Conservation (phyloP, 2,888 invertebrate genomes). For the Entomobrya proxima region DNA sequence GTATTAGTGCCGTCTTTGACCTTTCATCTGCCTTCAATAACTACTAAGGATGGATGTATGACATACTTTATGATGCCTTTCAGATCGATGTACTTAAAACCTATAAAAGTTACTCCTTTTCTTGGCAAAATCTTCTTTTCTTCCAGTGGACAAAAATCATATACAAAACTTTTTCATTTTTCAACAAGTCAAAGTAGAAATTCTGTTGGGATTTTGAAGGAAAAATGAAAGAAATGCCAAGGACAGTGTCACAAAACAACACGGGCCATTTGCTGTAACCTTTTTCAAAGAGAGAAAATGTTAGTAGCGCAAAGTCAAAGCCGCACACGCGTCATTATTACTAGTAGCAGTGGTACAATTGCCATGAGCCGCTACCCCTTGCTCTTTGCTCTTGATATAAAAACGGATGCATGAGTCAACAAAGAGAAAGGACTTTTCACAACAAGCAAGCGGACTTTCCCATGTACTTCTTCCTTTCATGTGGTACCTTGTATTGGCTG, state of each 20-base stretch:
- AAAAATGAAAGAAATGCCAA: slow-evolving; percentile 60
- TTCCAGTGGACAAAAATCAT: slow-evolving; percentile 50
- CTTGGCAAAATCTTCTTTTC: not conserved
- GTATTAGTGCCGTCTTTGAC: too few species aligned
- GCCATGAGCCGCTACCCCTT: not conserved
- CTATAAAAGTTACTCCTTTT: too few species aligned
- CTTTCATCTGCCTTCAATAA: too few species aligned
- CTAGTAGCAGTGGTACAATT: not conserved
- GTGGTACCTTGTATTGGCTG: not conserved
- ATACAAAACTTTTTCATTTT: slow-evolving; percentile 48
- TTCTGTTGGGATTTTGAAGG: not conserved
- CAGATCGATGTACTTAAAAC: too few species aligned
- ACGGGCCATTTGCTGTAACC: slow-evolving; percentile 63
- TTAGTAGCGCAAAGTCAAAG: slow-evolving; percentile 58
- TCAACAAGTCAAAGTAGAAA: not conserved
- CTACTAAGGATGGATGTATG: too few species aligned
- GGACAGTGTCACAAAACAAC: slow-evolving; percentile 56
- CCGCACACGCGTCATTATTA: slow-evolving; percentile 34
- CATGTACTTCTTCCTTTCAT: not conserved
- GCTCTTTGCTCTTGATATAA: slow-evolving; percentile 15
- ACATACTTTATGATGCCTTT: too few species aligned
- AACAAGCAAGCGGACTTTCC: not conserved
- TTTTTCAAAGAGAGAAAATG: slow-evolving; percentile 54
- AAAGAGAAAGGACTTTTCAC: slow-evolving; percentile 3
- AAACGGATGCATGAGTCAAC: slow-evolving; percentile 19